Evolutionary conservation across 2,888 invertebrate genomes (phyloP), one percentile per base, ranked within the genome.

Genomic region (Gnatocerus cornutus): DNA sequence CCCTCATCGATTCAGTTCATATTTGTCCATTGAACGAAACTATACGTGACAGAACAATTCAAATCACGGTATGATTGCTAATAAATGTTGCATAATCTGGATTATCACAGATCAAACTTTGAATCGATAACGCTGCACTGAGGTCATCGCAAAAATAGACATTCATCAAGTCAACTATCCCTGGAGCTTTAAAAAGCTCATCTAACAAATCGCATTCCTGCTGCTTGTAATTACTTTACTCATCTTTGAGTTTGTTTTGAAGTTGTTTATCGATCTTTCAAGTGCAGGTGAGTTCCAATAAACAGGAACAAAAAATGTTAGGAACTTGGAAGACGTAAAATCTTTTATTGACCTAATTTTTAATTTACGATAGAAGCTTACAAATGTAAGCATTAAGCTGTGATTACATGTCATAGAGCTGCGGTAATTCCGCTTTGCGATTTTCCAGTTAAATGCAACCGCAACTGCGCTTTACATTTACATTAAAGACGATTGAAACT

Each of bases 401-500:
- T 2, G 12, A 41, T 41, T 41, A 41, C 13, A 41, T 41, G 41
- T 41, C 41, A 13, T n/a, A 41, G 13, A 6, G 12, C 5, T n/a
- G 41, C 6, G 33, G 33, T 41, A 41, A 41, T 41, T 41, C 10
- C 1, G 10, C 6, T 13, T 41, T 6, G 41, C 41, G 41, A 41
- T 12, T 41, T 12, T 41, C 41, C 10, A 41, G 13, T n/a, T 6
- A 12, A 46, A 14, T 46, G 7, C 27, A 46, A 21, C 46, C 13
- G 27, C 46, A 3, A 3, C 16, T 27, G 46, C 16, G 16, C 46
- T 16, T 46, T 16, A 8, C 7, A 46, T 21, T 46, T 16, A 9
- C 27, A 46, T 46, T 6, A 4, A 46, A 16, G 46, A 46, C 16
- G 46, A 46, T 46, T 46, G 46, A 46, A 46, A 16, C n/a, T 43